A percentile compares a stretch with the other conserved stretches of the same genome.
Conservation (phyloP, 64 coral and sea anemone genomes). For the Montipora cactus region DNA sequence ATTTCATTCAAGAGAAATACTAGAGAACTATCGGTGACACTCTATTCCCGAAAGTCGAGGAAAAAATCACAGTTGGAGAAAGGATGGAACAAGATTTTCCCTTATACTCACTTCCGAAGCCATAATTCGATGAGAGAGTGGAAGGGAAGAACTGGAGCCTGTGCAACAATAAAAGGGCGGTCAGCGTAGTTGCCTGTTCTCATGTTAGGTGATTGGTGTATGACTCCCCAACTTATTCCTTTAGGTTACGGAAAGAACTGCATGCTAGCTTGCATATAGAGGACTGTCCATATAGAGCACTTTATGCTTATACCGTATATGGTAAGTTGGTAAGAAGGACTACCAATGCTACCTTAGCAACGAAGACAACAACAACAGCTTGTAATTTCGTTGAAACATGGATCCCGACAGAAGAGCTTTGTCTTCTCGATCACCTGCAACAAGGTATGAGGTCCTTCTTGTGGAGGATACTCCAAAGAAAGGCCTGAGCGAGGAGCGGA, state of each 20-base stretch:
- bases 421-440: conserved; percentile 90
- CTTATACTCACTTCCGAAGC: conserved; percentile 18
- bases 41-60: not conserved
- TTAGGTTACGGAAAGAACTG: too few species aligned
- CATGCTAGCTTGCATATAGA: too few species aligned
- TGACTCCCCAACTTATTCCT: too few species aligned
- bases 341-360: conserved; percentile 42
- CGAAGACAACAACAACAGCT: conserved; percentile 2
- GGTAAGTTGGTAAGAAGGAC: too few species aligned
- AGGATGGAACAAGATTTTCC: conserved; percentile 53
- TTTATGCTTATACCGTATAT: too few species aligned
- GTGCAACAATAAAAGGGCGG: not conserved
- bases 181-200: conserved; percentile 42
- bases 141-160: conserved; percentile 37
- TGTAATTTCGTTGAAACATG: conserved; percentile 19
- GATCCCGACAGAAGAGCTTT: conserved; percentile 67
- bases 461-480: conserved; percentile 75
- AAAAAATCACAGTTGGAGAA: not conserved
- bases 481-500: conserved; percentile 69
- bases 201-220: not conserved
- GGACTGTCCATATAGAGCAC: too few species aligned
- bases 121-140: conserved; percentile 15
- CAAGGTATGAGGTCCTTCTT: conserved; percentile 90
- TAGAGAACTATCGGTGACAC: not conserved
- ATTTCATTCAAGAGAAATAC: not conserved